These are phyloP conservation scores for Allobates femoralis DNA, from an alignment of 2,797 vertebrate species.

Conservation along the genomic window DNA sequence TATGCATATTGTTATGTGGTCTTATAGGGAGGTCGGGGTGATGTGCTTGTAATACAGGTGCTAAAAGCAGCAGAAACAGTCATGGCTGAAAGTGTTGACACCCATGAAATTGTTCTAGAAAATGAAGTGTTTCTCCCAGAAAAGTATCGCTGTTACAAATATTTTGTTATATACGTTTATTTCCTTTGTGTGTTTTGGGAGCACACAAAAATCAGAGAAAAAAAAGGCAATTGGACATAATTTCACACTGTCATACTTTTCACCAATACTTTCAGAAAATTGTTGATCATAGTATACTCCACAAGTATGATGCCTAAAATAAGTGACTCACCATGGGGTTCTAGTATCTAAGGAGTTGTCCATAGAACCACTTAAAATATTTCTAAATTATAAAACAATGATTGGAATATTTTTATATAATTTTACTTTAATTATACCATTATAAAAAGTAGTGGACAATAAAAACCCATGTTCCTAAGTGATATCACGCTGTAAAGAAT, in stretches of 20 bases:
- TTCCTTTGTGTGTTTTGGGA: no score
- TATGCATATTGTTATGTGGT: background rate
- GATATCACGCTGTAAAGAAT: constrained; percentile 1
- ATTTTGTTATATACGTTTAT: no score
- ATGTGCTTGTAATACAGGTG: no score
- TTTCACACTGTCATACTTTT: background rate
- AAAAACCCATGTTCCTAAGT: background rate
- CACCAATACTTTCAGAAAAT: background rate
- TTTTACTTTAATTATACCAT: background rate
- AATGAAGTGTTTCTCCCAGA: no score
- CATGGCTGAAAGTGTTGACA: no score
- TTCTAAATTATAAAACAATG: background rate
- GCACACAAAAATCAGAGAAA: no score
- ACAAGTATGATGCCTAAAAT: background rate
- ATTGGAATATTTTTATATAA: background rate
- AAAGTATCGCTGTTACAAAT: no score
- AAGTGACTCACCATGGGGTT: background rate
- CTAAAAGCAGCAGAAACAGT: no score
- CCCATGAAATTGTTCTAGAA: no score
- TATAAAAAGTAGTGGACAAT: background rate
- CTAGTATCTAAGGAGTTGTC: background rate
- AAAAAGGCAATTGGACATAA: background rate
- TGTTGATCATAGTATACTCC: background rate
- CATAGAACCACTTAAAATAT: background rate
- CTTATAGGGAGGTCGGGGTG: background rate